Evolutionary conservation across 2,888 invertebrate genomes (phyloP).

Genomic region (Rhamnusium bicolor): DNA sequence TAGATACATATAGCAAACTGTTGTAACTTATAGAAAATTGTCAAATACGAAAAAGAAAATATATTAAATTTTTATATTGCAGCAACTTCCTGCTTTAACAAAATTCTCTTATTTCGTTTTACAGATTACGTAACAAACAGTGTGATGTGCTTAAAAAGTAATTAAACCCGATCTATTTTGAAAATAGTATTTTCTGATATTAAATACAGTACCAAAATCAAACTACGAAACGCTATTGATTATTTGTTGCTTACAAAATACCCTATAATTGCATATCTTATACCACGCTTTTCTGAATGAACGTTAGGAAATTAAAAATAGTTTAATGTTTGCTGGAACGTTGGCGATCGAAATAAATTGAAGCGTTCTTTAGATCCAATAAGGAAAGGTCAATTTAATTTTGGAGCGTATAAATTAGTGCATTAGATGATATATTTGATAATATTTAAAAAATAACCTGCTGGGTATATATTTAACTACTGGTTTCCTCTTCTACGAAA

Average conservation of each 20-base stretch:
- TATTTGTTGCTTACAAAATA: not conserved
- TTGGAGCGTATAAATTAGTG: conserved; percentile 2
- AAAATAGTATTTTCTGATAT: no score
- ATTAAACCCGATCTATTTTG: not conserved
- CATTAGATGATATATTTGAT: not conserved
- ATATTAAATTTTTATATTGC: no score
- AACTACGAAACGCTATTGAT: not conserved
- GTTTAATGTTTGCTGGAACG: conserved; percentile 10
- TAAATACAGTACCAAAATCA: not conserved
- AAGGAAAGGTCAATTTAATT: conserved; percentile 4
- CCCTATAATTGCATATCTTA: not conserved
- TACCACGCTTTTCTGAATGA: not conserved
- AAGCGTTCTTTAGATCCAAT: not conserved
- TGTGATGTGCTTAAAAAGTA: not conserved
- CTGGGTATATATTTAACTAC: not conserved
- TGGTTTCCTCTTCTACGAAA: not conserved
- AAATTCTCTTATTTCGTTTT: no score
- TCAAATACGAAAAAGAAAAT: no score
- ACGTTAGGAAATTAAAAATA: conserved; percentile 16
- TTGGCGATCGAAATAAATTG: conserved; percentile 3
- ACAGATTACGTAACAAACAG: no score
- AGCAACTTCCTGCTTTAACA: no score
- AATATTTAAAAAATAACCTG: not conserved
- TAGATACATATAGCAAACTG: no score
- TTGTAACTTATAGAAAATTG: no score